Conservation (phyloP, 2,113 vertebrate genomes). For the Calcarius ornatus region DNA sequence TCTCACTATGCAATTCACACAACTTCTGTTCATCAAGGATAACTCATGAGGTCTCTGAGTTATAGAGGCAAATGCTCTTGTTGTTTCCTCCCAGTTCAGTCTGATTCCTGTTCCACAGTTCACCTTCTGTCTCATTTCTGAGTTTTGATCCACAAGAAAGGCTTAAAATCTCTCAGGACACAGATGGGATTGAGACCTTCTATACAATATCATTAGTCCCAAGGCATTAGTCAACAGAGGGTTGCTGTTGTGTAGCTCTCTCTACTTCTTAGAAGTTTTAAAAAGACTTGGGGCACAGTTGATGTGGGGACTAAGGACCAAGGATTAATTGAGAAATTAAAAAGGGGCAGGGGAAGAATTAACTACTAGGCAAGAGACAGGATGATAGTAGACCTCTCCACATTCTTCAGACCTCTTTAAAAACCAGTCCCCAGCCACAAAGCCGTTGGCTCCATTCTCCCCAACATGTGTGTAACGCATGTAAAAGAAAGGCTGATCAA, state of each 20-base stretch:
- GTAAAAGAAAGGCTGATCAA: neutral
- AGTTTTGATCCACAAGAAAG: neutral
- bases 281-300: neutral
- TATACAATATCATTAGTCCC: neutral
- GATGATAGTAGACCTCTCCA: neutral
- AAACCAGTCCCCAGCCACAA: neutral
- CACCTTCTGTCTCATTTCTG: neutral
- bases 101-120: neutral
- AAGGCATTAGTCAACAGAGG: neutral
- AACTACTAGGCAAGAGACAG: neutral
- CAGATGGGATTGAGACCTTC: neutral
- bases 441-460: neutral
- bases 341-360: neutral
- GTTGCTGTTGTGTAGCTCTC: neutral
- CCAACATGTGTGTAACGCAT: neutral
- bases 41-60: neutral
- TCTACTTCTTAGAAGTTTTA: neutral
- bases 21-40: neutral
- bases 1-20: neutral
- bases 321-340: neutral
- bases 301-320: neutral
- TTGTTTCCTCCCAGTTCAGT: neutral
- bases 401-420: slow-evolving; percentile 4
- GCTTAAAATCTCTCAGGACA: neutral
- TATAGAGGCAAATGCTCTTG: neutral